These are phyloP conservation scores for Bombus ignitus DNA, from an alignment of 1,140 invertebrate genomes.

Conservation along the genomic window DNA sequence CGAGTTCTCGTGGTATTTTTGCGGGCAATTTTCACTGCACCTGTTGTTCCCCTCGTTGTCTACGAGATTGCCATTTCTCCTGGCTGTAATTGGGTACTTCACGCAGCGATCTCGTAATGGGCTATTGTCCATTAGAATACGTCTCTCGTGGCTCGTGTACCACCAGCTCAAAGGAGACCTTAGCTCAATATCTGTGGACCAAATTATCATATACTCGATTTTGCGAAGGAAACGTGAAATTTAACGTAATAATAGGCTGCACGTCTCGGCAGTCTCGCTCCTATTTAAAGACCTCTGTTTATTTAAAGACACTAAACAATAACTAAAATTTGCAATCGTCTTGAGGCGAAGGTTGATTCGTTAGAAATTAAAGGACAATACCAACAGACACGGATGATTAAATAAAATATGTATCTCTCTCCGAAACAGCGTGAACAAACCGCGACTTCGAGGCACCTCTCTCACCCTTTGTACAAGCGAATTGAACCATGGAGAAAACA, in stretches of 20 bases:
- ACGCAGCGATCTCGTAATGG: conserved; percentile 37
- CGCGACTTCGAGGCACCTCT: neutral
- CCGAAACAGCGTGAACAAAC: conserved; percentile 29
- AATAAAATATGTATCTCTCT: conserved; percentile 61
- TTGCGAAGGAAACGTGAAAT: conserved; percentile 36
- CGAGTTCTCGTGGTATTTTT: conserved; percentile 32
- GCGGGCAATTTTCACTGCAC: conserved; percentile 57
- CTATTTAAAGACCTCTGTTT: neutral
- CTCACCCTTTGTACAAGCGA: neutral
- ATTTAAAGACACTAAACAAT: neutral
- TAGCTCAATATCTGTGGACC: conserved; percentile 14
- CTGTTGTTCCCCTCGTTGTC: conserved; percentile 49
- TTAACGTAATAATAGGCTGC: conserved; percentile 43
- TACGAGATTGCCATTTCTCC: conserved; percentile 60
- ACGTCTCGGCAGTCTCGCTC: neutral
- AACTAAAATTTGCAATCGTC: neutral
- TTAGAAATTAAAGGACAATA: neutral
- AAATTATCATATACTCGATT: conserved; percentile 54
- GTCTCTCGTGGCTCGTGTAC: conserved; percentile 15
- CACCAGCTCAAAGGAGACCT: conserved; percentile 34
- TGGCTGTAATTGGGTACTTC: conserved; percentile 62
- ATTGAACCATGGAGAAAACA: conserved; percentile 58
- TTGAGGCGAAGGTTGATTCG: neutral
- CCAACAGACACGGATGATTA: conserved; percentile 4
- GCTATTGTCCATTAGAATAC: conserved; percentile 56